Conservation (phyloP, 2,113 vertebrate genomes). For the Gnathochromis pfefferi region DNA sequence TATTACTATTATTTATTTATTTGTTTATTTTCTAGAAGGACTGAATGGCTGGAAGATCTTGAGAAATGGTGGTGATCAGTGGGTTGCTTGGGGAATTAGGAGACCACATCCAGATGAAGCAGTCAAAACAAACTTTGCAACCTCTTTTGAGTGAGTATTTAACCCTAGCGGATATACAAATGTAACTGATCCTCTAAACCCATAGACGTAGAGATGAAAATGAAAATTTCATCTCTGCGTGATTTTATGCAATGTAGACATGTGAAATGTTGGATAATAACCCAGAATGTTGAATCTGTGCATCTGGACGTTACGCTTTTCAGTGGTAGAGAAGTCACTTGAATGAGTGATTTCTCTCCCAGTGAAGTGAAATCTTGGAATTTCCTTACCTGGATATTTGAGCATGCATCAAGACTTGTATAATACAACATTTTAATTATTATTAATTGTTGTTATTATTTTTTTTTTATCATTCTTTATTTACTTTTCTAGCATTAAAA, state of each 20-base stretch:
- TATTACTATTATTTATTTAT: background rate
- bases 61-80: conserved; percentile 54
- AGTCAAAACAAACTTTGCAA: conserved; percentile 61
- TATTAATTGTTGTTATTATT: background rate
- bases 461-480: background rate
- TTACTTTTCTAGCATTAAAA: background rate
- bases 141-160: conserved; percentile 59
- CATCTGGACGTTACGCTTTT: background rate
- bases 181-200: background rate
- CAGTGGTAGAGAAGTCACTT: background rate
- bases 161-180: background rate
- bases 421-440: background rate
- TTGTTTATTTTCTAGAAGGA: conserved; percentile 12
- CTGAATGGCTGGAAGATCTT: conserved; percentile 53
- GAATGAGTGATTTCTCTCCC: background rate
- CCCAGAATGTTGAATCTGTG: background rate
- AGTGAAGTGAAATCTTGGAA: background rate
- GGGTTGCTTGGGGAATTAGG: conserved; percentile 4
- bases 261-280: background rate
- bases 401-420: background rate
- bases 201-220: background rate
- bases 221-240: background rate
- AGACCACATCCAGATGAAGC: conserved; percentile 33
- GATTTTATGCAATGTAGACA: background rate
- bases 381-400: background rate